A percentile compares a stretch with the other conserved stretches of the same genome.
phyloP scores from a whole-genome alignment of 2,113 vertebrate species.

The Naja naja region DNA sequence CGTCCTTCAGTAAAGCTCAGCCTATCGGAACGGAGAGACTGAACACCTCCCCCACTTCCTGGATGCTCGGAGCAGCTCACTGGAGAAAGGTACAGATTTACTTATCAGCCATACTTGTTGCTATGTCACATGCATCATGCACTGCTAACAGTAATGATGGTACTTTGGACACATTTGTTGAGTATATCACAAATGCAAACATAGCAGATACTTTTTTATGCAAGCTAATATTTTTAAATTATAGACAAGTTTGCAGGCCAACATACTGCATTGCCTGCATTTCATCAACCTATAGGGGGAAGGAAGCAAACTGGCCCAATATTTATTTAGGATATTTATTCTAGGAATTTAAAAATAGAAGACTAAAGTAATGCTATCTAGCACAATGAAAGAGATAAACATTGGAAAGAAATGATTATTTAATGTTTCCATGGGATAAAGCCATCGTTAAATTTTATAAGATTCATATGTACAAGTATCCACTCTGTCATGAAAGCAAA shows the following conservation, averaged over 20 bases:
- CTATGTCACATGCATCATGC: neutral
- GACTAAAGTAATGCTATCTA: neutral
- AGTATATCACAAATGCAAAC: neutral
- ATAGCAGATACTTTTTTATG: neutral
- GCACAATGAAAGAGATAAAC: too few species aligned
- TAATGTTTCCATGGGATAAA: neutral
- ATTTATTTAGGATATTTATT: neutral
- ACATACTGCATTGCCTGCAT: neutral
- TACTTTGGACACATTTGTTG: neutral
- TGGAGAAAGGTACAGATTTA: neutral
- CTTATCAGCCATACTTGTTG: neutral
- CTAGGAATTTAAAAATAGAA: neutral
- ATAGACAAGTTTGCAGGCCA: neutral
- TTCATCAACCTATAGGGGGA: neutral
- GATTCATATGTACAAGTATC: neutral
- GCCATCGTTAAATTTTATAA: neutral
- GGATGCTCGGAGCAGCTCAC: too few species aligned
- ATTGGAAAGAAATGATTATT: neutral
- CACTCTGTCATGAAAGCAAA: constrained; percentile 13
- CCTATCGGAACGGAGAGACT: too few species aligned
- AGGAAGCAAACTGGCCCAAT: neutral
- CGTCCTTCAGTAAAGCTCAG: too few species aligned
- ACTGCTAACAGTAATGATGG: neutral
- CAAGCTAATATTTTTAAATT: neutral
- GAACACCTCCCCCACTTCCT: too few species aligned